phyloP scores from a whole-genome alignment of 1,140 invertebrate species.

The Trichoplusia ni region DNA sequence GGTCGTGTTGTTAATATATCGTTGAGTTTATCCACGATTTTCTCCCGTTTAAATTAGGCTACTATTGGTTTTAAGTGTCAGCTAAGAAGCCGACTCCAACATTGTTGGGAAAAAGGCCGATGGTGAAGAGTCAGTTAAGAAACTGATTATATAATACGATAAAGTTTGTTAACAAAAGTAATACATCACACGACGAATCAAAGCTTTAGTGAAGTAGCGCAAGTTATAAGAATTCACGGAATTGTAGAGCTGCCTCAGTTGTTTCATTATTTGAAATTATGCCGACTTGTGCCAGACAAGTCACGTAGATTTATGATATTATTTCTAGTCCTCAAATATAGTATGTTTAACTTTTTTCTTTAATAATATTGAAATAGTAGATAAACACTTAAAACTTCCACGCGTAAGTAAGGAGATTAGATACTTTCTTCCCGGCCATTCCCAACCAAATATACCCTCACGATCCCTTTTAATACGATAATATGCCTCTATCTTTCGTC shows the following conservation, averaged over 20 bases:
- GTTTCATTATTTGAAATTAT: background rate
- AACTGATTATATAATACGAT: constrained; percentile 13
- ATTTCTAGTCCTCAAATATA: no score
- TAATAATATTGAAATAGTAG: background rate
- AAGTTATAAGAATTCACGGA: constrained; percentile 8
- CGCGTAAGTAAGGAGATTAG: constrained; percentile 9
- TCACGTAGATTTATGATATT: no score
- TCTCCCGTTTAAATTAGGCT: no score
- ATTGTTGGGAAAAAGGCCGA: no score
- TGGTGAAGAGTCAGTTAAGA: constrained; percentile 9
- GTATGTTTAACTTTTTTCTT: background rate
- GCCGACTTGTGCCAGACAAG: no score
- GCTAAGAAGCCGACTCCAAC: no score
- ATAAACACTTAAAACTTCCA: constrained; percentile 4
- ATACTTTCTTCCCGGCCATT: constrained; percentile 38
- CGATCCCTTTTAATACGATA: constrained; percentile 77
- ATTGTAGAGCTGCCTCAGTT: background rate
- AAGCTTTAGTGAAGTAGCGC: constrained; percentile 2
- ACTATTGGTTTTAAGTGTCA: no score
- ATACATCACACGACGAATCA: background rate
- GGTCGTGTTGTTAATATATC: no score
- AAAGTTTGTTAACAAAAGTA: constrained; percentile 17
- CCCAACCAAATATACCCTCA: constrained; percentile 58
- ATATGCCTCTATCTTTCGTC: constrained; percentile 77
- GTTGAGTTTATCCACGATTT: no score